Evolutionary conservation across 2,888 invertebrate species (phyloP).

Genomic region (Pimpla rufipes): DNA sequence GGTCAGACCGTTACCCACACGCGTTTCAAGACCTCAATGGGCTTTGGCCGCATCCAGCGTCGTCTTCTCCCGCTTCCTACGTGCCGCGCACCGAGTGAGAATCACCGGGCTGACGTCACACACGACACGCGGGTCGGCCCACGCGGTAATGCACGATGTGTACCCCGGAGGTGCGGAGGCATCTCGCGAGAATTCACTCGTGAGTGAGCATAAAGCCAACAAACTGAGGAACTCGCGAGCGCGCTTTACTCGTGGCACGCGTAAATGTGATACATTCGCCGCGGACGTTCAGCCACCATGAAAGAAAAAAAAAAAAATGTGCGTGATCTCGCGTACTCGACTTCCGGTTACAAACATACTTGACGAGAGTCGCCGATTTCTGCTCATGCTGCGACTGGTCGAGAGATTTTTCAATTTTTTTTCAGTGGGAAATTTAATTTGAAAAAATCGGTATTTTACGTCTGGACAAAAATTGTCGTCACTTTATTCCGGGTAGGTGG

Average conservation of each 20-base stretch:
- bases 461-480: no score
- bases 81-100: constrained; percentile 1
- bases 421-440: not conserved
- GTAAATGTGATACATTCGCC: not conserved
- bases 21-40: constrained; percentile 80
- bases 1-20: constrained; percentile 80
- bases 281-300: not conserved
- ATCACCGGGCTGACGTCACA: constrained; percentile 45
- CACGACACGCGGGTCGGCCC: constrained; percentile 9
- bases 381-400: not conserved
- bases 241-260: not conserved
- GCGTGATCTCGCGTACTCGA: not conserved
- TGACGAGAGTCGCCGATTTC: not conserved
- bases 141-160: constrained; percentile 40
- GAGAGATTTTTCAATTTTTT: no score
- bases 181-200: not conserved
- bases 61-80: constrained; percentile 57
- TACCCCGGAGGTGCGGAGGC: not conserved
- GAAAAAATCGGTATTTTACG: no score
- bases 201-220: constrained; percentile 6
- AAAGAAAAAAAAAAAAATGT: not conserved
- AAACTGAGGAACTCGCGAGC: constrained; percentile 9
- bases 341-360: not conserved
- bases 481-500: no score
- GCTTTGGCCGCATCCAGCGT: constrained; percentile 73